Conservation (phyloP, 1,140 invertebrate species). For the Hypsibius dujardini region DNA sequence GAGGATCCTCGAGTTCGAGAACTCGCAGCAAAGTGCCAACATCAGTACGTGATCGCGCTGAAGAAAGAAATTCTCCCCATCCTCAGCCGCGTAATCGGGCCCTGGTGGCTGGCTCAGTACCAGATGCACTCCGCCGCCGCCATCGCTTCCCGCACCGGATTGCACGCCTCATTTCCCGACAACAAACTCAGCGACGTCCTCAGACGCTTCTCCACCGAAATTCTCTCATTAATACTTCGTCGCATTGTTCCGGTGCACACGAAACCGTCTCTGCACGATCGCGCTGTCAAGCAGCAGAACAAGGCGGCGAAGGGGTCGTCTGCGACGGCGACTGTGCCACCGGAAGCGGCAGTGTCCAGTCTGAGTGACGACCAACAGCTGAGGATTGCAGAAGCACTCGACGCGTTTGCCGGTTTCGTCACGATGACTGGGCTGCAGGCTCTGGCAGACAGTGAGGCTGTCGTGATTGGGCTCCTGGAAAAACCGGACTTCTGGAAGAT, state of each 20-base stretch:
- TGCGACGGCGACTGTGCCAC: no score
- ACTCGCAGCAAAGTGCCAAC: neutral
- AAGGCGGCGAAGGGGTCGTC: neutral
- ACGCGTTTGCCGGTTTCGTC: neutral
- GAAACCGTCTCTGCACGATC: neutral
- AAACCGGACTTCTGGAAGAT: constrained; percentile 6
- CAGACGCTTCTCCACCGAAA: neutral
- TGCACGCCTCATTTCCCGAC: neutral
- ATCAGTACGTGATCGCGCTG: neutral
- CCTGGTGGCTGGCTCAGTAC: constrained; percentile 14
- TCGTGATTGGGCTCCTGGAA: neutral
- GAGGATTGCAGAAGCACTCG: neutral
- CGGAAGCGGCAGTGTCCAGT: no score
- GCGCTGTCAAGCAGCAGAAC: neutral
- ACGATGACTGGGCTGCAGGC: neutral
- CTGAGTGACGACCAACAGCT: neutral
- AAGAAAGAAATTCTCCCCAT: constrained; percentile 9
- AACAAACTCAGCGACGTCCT: neutral
- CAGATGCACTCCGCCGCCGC: constrained; percentile 11
- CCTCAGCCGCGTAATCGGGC: neutral
- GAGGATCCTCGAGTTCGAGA: constrained; percentile 11
- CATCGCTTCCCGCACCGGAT: neutral
- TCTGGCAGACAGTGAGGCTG: neutral
- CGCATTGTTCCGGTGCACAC: neutral
- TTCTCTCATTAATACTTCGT: neutral